Base-by-base conservation (phyloP, 2,797 vertebrate genomes). In the Halcyon badia region DNA sequence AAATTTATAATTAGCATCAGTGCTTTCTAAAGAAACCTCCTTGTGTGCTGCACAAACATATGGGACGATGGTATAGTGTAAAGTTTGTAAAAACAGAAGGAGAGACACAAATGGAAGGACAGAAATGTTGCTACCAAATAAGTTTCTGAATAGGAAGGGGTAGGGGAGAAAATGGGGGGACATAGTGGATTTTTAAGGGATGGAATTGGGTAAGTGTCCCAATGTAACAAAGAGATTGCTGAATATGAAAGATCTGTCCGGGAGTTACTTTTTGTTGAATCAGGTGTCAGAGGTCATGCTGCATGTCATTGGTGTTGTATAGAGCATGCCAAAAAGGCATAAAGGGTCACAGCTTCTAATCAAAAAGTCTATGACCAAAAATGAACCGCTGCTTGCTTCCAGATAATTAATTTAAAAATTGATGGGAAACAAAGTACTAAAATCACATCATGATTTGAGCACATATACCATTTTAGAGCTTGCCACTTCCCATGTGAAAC, bases 1-100 rank as follows among this genome's bases (percentile, higher is more conserved):
- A 99, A 99, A 99, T 99, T 99, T 99, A 99, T 99, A 99, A 99
- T 99, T 99, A 99, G 99, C 99, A 99, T 99, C 99, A 99, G 99
- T 98, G 98, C 99, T 99, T 99, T 99, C 99, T 99, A 99, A 98
- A 99, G 99, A 99, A 99, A 99, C 98, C 99, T 99, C 99, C 99
- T 99, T 99, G 99, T 98, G 98, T 98, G 97, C 98, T 98, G 98
- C 98, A 98, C 98, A 99, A 99, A 99, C 99, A 99, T 99, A 99
- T 99, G 99, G 99, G 99, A 98, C 75, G 98, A 99, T 98, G 98
- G 98, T 98, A 99, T 98, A 98, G 99, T 98, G 98, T 98, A 98
- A 98, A 98, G 97, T 98, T 99, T 98, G 96, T 97, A 97, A 97
- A 98, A 98, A 97, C 97, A 97, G 97, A 97, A 97, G 97, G 97